phyloP scores from a whole-genome alignment of 2,888 invertebrate genomes.

The Digitonthophagus gazella region DNA sequence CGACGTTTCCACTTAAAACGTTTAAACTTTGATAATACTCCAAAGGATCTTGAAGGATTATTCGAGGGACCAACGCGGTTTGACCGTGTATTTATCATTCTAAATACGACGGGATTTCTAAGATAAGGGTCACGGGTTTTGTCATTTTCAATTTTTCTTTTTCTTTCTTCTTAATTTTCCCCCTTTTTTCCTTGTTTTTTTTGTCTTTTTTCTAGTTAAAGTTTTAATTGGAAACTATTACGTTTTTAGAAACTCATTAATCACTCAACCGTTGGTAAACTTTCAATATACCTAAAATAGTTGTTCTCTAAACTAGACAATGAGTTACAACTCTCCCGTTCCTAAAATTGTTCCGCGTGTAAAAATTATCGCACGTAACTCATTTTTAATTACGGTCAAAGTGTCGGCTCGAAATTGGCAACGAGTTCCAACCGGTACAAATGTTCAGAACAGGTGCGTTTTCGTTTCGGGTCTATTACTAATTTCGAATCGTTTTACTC shows the following conservation, averaged over 20 bases:
- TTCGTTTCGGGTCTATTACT: not conserved
- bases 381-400: not conserved
- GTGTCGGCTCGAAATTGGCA: not conserved
- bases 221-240: not conserved
- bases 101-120: not conserved
- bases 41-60: not conserved
- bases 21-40: too few relatives aligned
- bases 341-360: not conserved
- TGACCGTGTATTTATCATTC: not conserved
- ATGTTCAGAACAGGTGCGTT: not conserved
- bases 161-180: too few relatives aligned
- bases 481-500: too few relatives aligned
- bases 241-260: not conserved
- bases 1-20: not conserved
- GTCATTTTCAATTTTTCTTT: too few relatives aligned
- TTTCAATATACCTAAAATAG: too few relatives aligned
- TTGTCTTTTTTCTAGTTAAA: too few relatives aligned
- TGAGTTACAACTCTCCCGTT: not conserved
- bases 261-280: not conserved
- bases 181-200: too few relatives aligned
- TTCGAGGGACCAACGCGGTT: not conserved
- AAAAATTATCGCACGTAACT: not conserved
- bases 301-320: not conserved
- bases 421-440: not conserved
- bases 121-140: not conserved